These are phyloP conservation scores for Alcis repandata DNA, from an alignment of 2,888 invertebrate genomes.

Conservation along the genomic window DNA sequence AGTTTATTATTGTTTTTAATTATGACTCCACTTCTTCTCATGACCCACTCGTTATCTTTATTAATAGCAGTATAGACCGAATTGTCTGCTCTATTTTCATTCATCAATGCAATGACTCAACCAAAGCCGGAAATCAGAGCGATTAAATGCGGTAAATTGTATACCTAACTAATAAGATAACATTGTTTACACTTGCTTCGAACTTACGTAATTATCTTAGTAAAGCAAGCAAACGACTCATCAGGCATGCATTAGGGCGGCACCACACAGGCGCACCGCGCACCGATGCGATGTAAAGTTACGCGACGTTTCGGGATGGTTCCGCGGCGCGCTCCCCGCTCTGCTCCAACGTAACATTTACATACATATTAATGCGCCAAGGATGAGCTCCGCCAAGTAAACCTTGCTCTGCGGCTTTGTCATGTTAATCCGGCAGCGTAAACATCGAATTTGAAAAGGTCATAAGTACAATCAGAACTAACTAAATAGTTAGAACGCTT, in stretches of 20 bases:
- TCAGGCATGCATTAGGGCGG: conserved; percentile 45
- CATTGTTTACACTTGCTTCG: conserved; percentile 3
- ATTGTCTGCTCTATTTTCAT: no score
- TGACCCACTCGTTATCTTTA: no score
- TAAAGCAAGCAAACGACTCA: conserved; percentile 29
- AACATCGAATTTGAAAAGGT: conserved; percentile 42
- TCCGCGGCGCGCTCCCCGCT: conserved; percentile 39
- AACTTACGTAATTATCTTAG: conserved; percentile 23
- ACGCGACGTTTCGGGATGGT: conserved; percentile 39
- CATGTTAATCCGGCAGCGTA: conserved; percentile 52
- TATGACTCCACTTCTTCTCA: background rate
- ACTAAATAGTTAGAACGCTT: conserved; percentile 29
- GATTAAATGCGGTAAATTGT: background rate
- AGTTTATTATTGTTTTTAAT: conserved; percentile 41
- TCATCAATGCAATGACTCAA: no score
- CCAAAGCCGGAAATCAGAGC: background rate
- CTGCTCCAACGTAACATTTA: conserved; percentile 46
- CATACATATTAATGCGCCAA: conserved; percentile 62
- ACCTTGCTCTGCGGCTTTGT: conserved; percentile 56
- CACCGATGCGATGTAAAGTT: conserved; percentile 32
- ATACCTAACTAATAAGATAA: background rate
- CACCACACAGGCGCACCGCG: conserved; percentile 31
- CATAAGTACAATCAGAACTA: conserved; percentile 34
- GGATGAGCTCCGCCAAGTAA: conserved; percentile 57
- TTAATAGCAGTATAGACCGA: background rate